Evolutionary conservation across 2,797 vertebrate species (phyloP), one percentile per base, ranked within the genome.

Genomic region (Manis crassicaudata): DNA sequence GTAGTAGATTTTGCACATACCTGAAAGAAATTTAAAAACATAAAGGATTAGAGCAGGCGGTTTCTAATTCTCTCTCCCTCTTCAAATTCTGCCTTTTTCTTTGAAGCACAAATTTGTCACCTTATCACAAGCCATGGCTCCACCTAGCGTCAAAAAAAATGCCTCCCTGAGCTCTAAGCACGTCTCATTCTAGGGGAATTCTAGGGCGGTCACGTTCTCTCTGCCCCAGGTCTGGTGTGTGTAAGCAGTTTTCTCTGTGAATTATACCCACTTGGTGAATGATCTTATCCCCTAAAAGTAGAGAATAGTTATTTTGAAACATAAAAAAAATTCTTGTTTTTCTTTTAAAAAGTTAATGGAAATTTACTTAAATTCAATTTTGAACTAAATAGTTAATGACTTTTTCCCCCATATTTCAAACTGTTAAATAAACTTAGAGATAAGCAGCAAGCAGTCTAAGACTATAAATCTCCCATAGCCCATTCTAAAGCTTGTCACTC

Each of bases 131-230:
- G 60, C 86, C 46, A 94, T 13, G 40, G 96, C 96, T 73, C 97
- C 97, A 95, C 84, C 97, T 98, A 97, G 97, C 95, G 97, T 88
- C 92, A 18, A 54, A 52, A 52, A 27, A 0, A 2, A 29, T 25
- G 90, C 65, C 52, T 95, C 27, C 23, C 54, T 2, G 8, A 40
- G n/a, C 20, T 12, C 63, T 7, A 17, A 75, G n/a, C 27, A 8
- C 75, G 23, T 1, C 43, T 62, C 46, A 3, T 21, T 62, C 13
- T 37, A 32, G 9, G 21, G 35, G 35, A 88, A 80, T 68, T 56
- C 35, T 37, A 25, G 23, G 3, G 29, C 35, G 65, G 58, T 60
- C 17, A 27, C 0, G 0, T 46, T 46, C 52, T 58, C 29, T 54
- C 65, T 14, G 35, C 29, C 43, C 77, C 23, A 12, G 29, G 17